These are phyloP conservation scores for Epinotia nisella DNA, from an alignment of 2,888 invertebrate species.

Conservation along the genomic window DNA sequence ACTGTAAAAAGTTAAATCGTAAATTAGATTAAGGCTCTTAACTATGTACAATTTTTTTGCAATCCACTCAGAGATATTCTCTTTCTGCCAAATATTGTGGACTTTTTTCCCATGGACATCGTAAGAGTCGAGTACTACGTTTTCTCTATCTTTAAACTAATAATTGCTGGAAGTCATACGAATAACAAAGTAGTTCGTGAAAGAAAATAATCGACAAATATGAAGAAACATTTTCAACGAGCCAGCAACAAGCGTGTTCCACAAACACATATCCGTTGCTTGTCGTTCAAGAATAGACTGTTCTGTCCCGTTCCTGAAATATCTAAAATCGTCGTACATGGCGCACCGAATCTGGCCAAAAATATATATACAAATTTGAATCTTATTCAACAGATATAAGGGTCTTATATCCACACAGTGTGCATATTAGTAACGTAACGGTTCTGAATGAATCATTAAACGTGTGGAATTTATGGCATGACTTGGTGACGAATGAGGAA, in stretches of 20 bases:
- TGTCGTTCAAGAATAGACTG: constrained; percentile 31
- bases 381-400: background rate
- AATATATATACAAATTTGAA: constrained; percentile 10
- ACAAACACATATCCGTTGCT: constrained; percentile 39
- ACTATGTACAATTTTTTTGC: too few species aligned
- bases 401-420: background rate
- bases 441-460: constrained; percentile 8
- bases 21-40: too few species aligned
- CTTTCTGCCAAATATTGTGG: too few species aligned
- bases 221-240: background rate
- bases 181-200: too few species aligned
- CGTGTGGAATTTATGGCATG: constrained; percentile 19
- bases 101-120: too few species aligned
- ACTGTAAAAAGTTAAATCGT: too few species aligned
- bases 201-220: background rate
- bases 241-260: constrained; percentile 17
- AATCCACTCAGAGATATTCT: too few species aligned
- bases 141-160: too few species aligned
- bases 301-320: constrained; percentile 29
- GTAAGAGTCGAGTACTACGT: too few species aligned
- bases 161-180: too few species aligned
- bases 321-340: constrained; percentile 18
- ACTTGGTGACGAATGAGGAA: constrained; percentile 8
- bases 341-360: constrained; percentile 4
- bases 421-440: background rate